Evolutionary conservation across 2,888 invertebrate species (phyloP).

Genomic region (Dryococelus australis): DNA sequence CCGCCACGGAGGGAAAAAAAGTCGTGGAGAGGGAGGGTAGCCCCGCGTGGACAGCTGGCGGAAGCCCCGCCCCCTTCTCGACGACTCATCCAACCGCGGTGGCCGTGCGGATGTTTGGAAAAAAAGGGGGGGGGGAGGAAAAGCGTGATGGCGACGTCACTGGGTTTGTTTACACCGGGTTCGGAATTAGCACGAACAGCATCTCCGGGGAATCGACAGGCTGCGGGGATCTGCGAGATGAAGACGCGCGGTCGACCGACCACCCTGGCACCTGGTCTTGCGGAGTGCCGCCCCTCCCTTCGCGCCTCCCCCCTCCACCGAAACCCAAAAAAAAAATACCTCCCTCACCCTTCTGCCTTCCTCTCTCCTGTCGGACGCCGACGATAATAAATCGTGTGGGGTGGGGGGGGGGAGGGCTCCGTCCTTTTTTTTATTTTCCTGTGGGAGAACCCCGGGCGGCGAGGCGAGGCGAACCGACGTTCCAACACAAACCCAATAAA

Average conservation of each 20-base stretch:
- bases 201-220: background rate
- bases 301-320: background rate
- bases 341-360: background rate
- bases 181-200: background rate
- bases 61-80: no score
- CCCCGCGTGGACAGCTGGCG: no score
- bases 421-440: background rate
- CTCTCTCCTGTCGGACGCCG: background rate
- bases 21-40: no score
- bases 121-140: no score
- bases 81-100: no score
- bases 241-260: background rate
- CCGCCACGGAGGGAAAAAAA: no score
- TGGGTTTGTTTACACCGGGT: background rate
- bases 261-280: background rate
- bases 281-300: background rate
- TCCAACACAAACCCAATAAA: constrained; percentile 16
- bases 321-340: background rate
- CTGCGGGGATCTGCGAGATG: background rate
- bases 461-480: background rate
- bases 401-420: no score
- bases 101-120: no score
- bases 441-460: background rate
- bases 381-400: background rate
- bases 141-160: no score